A percentile compares a stretch with the other conserved stretches of the same genome.
These are phyloP conservation scores for Pachliopta kotzebuea DNA, from an alignment of 2,888 invertebrate species.

Conservation along the genomic window DNA sequence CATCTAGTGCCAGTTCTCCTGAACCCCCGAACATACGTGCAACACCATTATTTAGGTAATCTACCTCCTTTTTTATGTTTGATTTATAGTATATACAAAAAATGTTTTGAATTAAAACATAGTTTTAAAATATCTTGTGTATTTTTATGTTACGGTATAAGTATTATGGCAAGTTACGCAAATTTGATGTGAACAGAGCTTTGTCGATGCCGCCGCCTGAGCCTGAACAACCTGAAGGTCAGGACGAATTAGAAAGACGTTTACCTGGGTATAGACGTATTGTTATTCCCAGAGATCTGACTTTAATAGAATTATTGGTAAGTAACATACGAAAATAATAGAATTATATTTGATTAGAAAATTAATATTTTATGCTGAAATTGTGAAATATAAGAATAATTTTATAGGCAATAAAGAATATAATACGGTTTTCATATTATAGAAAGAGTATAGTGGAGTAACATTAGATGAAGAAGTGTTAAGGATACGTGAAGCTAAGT, in stretches of 20 bases:
- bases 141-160: too few species aligned
- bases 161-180: background rate
- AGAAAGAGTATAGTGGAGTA: constrained; percentile 74
- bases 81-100: too few species aligned
- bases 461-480: constrained; percentile 68
- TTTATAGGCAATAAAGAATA: background rate
- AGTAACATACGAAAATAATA: constrained; percentile 34
- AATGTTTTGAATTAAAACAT: too few species aligned
- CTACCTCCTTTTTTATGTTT: too few species aligned
- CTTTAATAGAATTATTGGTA: constrained; percentile 81
- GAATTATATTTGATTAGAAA: too few species aligned
- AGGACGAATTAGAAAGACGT: constrained; percentile 70
- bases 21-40: constrained; percentile 59
- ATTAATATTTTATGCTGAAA: too few species aligned
- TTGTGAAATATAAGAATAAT: background rate
- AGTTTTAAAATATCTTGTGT: too few species aligned
- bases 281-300: constrained; percentile 78
- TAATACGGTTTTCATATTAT: background rate
- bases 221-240: constrained; percentile 68
- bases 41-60: constrained; percentile 67
- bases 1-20: constrained; percentile 70
- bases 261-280: constrained; percentile 78
- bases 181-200: constrained; percentile 44
- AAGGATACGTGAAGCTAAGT: constrained; percentile 77
- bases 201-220: constrained; percentile 71